Conservation (phyloP, 2,797 vertebrate genomes). For the Enteromius thamalakanensis region DNA sequence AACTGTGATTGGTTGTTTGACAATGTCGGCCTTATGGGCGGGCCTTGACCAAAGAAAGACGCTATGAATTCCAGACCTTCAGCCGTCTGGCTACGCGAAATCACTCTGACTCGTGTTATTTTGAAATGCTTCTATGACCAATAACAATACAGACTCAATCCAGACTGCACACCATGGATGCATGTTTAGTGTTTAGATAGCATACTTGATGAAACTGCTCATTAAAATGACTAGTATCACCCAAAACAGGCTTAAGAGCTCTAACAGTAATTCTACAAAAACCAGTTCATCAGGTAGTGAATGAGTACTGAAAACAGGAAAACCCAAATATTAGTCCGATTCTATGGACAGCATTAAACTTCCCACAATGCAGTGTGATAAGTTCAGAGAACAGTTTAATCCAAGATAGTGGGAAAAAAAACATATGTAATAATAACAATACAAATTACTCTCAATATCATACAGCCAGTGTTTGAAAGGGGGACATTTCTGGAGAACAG, state of each 20-base stretch:
- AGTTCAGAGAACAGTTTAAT: no score
- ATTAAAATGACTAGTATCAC: not conserved
- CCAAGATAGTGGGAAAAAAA: no score
- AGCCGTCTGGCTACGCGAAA: no score
- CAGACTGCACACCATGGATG: not conserved
- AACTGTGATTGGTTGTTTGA: no score
- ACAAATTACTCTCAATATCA: no score
- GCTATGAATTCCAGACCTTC: no score
- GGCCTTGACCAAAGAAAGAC: no score
- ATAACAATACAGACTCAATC: not conserved
- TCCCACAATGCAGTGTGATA: not conserved
- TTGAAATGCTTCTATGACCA: not conserved
- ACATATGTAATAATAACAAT: no score
- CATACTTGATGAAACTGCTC: not conserved
- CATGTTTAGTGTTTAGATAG: not conserved
- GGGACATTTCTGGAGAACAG: no score
- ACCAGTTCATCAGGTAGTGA: not conserved
- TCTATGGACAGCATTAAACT: not conserved
- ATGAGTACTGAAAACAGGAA: not conserved
- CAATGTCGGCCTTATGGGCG: no score
- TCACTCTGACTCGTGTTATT: not conserved
- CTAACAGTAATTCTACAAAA: conserved; percentile 2
- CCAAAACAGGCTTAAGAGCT: not conserved
- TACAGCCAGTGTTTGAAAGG: no score
- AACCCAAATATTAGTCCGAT: not conserved